Percentiles rank a stretch among this genome's conserved stretches.
These are phyloP conservation scores for Axinella damicornis DNA, from an alignment of 37 sponge, comb jelly and placozoan genomes.

Conservation along the genomic window DNA sequence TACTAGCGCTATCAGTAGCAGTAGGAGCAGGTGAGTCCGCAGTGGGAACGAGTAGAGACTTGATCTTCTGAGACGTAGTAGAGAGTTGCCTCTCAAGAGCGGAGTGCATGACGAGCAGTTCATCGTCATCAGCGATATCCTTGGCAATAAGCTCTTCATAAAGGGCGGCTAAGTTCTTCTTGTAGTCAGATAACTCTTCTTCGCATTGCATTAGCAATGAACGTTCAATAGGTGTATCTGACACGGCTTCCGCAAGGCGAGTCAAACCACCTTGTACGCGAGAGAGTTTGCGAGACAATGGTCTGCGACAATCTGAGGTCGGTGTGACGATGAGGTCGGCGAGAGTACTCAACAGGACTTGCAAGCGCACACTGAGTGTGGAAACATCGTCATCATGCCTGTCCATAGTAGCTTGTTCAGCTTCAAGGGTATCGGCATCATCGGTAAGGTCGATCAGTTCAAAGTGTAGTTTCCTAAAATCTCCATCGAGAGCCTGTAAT, in stretches of 20 bases:
- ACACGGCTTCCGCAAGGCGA: neutral
- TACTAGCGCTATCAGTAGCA: slow-evolving; percentile 13
- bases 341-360: no score
- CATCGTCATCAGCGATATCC: slow-evolving; percentile 34
- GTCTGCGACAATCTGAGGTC: neutral
- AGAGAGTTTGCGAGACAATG: slow-evolving; percentile 27
- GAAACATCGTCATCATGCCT: slow-evolving; percentile 43
- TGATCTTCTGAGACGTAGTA: slow-evolving; percentile 21
- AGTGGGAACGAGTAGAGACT: slow-evolving; percentile 7
- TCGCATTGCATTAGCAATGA: slow-evolving; percentile 20
- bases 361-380: neutral
- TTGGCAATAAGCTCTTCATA: slow-evolving; percentile 21
- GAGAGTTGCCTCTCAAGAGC: slow-evolving; percentile 17
- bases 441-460: slow-evolving; percentile 40
- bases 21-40: neutral
- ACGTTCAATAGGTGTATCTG: slow-evolving; percentile 8
- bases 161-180: slow-evolving; percentile 40
- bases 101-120: slow-evolving; percentile 18
- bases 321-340: neutral
- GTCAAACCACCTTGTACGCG: slow-evolving; percentile 5
- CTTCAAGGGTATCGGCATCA: slow-evolving; percentile 4
- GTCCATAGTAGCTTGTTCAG: slow-evolving; percentile 34
- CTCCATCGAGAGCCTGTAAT: slow-evolving; percentile 24
- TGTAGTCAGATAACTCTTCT: slow-evolving; percentile 44
- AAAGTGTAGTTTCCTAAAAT: slow-evolving; percentile 35